These are phyloP conservation scores for Istiophorus platypterus DNA, from an alignment of 2,113 vertebrate species.

Conservation along the genomic window DNA sequence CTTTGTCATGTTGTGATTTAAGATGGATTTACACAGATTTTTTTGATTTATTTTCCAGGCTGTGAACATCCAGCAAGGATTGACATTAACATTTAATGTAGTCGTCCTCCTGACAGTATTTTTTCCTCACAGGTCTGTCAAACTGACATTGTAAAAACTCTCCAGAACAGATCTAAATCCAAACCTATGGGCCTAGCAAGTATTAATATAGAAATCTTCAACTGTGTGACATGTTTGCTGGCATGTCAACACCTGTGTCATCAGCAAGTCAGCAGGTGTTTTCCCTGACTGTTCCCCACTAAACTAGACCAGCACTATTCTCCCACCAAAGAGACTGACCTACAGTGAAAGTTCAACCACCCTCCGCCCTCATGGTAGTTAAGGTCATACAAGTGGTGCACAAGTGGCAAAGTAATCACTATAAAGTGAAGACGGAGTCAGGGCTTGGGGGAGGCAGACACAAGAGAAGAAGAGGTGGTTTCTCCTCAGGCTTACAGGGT, in stretches of 20 bases:
- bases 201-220: slow-evolving; percentile 51
- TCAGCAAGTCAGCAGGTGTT: slow-evolving; percentile 76
- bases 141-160: slow-evolving; percentile 23
- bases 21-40: slow-evolving; percentile 56
- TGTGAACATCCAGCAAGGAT: slow-evolving; percentile 41
- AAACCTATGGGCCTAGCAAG: neutral
- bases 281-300: slow-evolving; percentile 44
- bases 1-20: slow-evolving; percentile 62
- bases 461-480: slow-evolving; percentile 52
- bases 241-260: slow-evolving; percentile 75
- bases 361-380: slow-evolving; percentile 44
- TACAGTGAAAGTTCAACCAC: slow-evolving; percentile 69
- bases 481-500: slow-evolving; percentile 72
- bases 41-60: slow-evolving; percentile 51
- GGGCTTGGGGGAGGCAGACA: neutral
- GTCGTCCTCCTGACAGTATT: slow-evolving; percentile 31
- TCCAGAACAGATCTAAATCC: slow-evolving; percentile 7
- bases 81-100: slow-evolving; percentile 34
- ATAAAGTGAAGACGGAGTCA: slow-evolving; percentile 51
- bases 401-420: slow-evolving; percentile 83
- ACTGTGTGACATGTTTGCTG: slow-evolving; percentile 24
- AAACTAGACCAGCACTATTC: slow-evolving; percentile 54
- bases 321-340: slow-evolving; percentile 70
- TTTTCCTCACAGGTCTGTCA: slow-evolving; percentile 33
- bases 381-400: slow-evolving; percentile 68